Evolutionary conservation across 2,113 vertebrate genomes (phyloP).

Genomic region (Zosterops pallidus): DNA sequence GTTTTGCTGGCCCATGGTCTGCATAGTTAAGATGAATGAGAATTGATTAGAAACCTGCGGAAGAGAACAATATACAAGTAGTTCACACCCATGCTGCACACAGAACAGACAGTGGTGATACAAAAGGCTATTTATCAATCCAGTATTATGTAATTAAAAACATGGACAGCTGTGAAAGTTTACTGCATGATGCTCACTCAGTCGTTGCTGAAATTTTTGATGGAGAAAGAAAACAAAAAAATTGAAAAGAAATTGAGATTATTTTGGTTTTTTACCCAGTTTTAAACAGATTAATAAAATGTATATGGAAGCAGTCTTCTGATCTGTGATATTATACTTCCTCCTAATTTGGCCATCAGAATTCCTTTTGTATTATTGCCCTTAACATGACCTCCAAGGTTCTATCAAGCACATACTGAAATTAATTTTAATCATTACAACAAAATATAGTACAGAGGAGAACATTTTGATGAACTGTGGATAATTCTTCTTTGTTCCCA

Average conservation of each 20-base stretch:
- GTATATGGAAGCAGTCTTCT: neutral
- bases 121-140: neutral
- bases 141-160: neutral
- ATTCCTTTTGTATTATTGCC: neutral
- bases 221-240: neutral
- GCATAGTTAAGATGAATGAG: neutral
- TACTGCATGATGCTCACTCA: neutral
- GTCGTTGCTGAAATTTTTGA: neutral
- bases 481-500: conserved; percentile 11
- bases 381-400: neutral
- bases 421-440: conserved; percentile 26
- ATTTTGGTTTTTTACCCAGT: neutral
- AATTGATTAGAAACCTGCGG: neutral
- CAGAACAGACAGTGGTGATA: neutral
- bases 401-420: neutral
- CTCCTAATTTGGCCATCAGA: neutral
- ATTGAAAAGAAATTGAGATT: neutral
- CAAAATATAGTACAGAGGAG: neutral
- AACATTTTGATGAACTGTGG: conserved; percentile 7
- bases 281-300: neutral
- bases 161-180: neutral
- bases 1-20: neutral
- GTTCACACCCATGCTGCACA: neutral
- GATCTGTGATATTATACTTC: neutral
- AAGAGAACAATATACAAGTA: neutral